Conservation (phyloP, 53 echinoderm and acorn worm genomes). For the Pentamera pediparva region DNA sequence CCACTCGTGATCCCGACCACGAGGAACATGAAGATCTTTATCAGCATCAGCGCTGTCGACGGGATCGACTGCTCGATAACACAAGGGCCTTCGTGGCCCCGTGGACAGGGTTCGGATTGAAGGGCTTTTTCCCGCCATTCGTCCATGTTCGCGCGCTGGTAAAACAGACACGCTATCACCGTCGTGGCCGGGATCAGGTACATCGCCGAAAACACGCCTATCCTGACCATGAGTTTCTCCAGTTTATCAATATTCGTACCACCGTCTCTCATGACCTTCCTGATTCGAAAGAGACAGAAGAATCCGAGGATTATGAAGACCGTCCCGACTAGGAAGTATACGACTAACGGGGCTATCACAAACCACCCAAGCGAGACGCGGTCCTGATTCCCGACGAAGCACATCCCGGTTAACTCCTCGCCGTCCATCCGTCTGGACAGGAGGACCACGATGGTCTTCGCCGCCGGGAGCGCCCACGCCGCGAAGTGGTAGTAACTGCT, state of each 20-base stretch:
- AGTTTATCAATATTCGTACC: conserved; percentile 97
- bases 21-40: conserved; percentile 90
- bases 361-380: conserved; percentile 59
- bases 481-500: conserved; percentile 96
- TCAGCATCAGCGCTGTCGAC: conserved; percentile 69
- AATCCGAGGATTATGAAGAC: conserved; percentile 88
- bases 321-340: conserved; percentile 88
- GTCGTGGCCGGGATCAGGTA: conserved; percentile 95
- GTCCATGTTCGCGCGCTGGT: conserved; percentile 75
- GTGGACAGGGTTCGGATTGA: conserved; percentile 43
- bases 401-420: conserved; percentile 96
- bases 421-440: conserved; percentile 81
- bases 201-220: conserved; percentile 92
- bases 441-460: conserved; percentile 76
- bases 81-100: conserved; percentile 44
- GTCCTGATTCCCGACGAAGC: conserved; percentile 93
- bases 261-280: conserved; percentile 97
- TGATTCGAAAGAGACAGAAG: conserved; percentile 85
- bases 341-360: conserved; percentile 80
- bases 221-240: conserved; percentile 93
- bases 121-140: conserved; percentile 59
- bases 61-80: conserved; percentile 70
- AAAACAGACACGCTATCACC: conserved; percentile 89
- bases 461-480: conserved; percentile 92
- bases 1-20: conserved; percentile 96